Evolutionary conservation across 2,888 invertebrate species (phyloP).

Genomic region (Gymnocheta viridis): DNA sequence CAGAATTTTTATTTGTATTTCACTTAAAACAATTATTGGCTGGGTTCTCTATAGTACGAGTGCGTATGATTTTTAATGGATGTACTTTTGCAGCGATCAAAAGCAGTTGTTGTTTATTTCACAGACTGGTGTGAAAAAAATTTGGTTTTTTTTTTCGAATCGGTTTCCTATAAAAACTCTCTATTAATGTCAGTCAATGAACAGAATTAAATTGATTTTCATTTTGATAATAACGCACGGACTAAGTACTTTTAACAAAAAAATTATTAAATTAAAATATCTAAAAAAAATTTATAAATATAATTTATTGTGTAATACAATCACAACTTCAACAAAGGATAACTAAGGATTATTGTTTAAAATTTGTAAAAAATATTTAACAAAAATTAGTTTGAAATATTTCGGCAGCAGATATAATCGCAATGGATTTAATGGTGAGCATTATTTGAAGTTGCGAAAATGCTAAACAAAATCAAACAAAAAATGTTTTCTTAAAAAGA

Average conservation of each 20-base stretch:
- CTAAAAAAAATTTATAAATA: neutral
- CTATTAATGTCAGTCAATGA: neutral
- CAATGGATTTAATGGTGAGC: neutral
- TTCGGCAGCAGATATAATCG: neutral
- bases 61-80: neutral
- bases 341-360: neutral
- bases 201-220: neutral
- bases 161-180: conserved; percentile 53
- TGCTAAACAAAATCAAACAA: too few species aligned
- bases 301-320: neutral
- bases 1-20: neutral
- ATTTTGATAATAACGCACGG: neutral
- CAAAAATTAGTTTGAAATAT: neutral
- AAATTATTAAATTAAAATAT: neutral
- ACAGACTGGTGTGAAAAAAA: conserved; percentile 58
- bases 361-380: neutral
- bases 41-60: neutral
- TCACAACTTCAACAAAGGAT: neutral
- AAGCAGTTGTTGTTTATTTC: conserved; percentile 30
- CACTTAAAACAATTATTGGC: neutral
- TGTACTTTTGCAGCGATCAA: neutral
- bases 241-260: neutral
- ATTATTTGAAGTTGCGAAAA: neutral
- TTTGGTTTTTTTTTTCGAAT: conserved; percentile 14
- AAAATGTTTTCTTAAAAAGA: too few species aligned